These are phyloP conservation scores for Smutsia temminckii DNA, from an alignment of 2,797 vertebrate genomes.

Conservation along the genomic window DNA sequence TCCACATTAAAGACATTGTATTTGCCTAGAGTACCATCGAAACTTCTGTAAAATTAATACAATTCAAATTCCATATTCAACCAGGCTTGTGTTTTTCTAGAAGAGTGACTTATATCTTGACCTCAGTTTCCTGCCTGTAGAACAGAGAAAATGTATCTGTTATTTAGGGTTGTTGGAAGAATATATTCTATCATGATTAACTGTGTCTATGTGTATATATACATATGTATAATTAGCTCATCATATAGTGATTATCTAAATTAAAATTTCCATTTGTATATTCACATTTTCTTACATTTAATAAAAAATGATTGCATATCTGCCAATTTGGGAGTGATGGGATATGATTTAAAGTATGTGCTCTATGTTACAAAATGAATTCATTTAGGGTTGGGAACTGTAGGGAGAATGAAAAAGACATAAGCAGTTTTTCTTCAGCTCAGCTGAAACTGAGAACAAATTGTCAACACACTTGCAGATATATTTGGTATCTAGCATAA, in stretches of 20 bases:
- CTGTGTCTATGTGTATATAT: no score
- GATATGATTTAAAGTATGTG: background rate
- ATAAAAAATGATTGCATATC: background rate
- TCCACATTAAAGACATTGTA: background rate
- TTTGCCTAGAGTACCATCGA: background rate
- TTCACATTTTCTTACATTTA: no score
- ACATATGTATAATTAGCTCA: background rate
- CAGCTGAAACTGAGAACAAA: background rate
- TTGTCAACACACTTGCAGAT: background rate
- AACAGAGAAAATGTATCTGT: background rate
- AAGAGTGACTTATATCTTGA: background rate
- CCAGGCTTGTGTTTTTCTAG: background rate
- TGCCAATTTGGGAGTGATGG: background rate
- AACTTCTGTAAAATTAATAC: background rate
- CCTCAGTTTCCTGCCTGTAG: background rate
- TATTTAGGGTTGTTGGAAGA: background rate
- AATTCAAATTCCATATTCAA: background rate
- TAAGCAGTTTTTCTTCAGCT: background rate
- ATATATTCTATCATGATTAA: background rate
- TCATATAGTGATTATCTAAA: background rate
- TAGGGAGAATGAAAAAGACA: background rate
- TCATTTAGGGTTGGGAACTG: background rate
- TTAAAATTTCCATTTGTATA: background rate
- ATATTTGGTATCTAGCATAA: background rate
- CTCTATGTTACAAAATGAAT: background rate